phyloP scores from a whole-genome alignment of 2,797 vertebrate genomes.

The Poecilia wingei region DNA sequence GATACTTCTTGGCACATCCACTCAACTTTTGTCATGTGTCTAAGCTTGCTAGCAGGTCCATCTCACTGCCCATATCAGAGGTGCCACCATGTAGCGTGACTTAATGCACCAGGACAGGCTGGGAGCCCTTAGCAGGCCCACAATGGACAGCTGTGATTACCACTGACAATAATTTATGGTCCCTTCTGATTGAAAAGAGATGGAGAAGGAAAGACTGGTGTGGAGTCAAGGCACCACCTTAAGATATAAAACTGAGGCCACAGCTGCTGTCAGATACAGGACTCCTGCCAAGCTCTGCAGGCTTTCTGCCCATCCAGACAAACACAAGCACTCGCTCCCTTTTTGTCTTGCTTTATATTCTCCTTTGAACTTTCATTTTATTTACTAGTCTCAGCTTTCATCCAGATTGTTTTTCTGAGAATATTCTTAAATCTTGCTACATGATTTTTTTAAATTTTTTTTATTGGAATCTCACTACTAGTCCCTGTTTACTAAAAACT shows the following conservation, averaged over 20 bases:
- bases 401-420: constrained; percentile 15
- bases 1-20: constrained; percentile 51
- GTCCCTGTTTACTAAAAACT: background rate
- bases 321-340: constrained; percentile 47
- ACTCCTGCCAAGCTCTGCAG: constrained; percentile 73
- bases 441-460: background rate
- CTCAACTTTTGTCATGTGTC: constrained; percentile 56
- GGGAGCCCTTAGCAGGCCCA: constrained; percentile 70
- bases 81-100: constrained; percentile 68
- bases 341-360: constrained; percentile 47
- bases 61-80: constrained; percentile 58
- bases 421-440: constrained; percentile 1
- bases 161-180: constrained; percentile 82
- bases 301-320: constrained; percentile 71
- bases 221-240: constrained; percentile 76
- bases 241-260: constrained; percentile 80
- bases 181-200: constrained; percentile 79
- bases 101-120: constrained; percentile 74
- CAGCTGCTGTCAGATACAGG: constrained; percentile 75
- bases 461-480: constrained; percentile 1
- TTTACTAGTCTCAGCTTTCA: constrained; percentile 10
- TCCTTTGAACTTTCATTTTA: constrained; percentile 33
- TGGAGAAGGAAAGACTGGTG: constrained; percentile 67
- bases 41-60: constrained; percentile 52
- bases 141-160: constrained; percentile 79